Conservation (phyloP, 2,113 vertebrate species). For the Catharus fuscescens region DNA sequence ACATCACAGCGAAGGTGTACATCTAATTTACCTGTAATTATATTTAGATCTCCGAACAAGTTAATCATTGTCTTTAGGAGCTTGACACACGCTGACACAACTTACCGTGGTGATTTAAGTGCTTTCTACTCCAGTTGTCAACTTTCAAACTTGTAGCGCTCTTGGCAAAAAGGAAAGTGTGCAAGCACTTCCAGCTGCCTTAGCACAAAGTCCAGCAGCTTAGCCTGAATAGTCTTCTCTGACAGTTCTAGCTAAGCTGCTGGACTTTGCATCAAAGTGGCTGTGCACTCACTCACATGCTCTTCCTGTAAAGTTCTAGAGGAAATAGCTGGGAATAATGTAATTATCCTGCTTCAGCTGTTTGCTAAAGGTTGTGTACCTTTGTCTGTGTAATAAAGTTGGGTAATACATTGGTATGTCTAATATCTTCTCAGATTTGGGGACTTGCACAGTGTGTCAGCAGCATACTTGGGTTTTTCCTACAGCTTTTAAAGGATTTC, state of each 20-base stretch:
- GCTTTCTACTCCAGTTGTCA: not conserved
- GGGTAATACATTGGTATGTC: not conserved
- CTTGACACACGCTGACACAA: not conserved
- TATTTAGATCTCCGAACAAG: not conserved
- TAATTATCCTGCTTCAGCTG: not conserved
- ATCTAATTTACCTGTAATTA: not conserved
- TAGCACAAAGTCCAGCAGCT: constrained; percentile 42
- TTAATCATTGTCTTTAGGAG: not conserved
- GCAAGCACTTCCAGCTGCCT: not conserved
- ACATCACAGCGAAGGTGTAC: not conserved
- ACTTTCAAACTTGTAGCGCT: not conserved
- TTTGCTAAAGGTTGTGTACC: not conserved
- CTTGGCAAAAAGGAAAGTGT: not conserved
- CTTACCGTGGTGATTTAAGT: not conserved
- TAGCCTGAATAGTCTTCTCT: constrained; percentile 5
- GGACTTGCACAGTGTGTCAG: not conserved
- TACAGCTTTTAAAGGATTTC: not conserved
- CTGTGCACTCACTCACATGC: not conserved
- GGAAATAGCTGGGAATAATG: not conserved
- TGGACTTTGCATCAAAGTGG: constrained; percentile 41
- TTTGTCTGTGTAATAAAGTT: not conserved
- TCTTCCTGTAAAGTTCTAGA: not conserved
- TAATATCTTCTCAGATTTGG: not conserved
- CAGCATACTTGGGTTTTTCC: not conserved
- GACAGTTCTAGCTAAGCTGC: not conserved